Evolutionary conservation across 2,888 invertebrate species (phyloP).

Genomic region (Polydrusus pterygomalis): DNA sequence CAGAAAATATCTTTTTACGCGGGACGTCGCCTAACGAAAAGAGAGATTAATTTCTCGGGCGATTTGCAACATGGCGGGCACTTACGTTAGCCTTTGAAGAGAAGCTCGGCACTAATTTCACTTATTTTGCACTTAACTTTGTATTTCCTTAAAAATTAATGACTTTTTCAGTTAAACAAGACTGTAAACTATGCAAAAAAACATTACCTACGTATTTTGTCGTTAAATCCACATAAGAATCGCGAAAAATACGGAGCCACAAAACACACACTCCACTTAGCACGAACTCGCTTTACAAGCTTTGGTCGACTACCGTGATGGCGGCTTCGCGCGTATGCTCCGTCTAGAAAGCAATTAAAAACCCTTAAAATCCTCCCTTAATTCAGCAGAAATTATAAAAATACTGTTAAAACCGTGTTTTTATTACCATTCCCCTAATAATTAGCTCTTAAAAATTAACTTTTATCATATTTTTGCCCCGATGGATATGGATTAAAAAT

Average conservation of each 20-base stretch:
- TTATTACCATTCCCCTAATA: constrained; percentile 34
- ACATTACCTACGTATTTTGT: constrained; percentile 72
- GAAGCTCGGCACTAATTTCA: constrained; percentile 69
- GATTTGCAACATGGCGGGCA: constrained; percentile 83
- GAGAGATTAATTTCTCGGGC: constrained; percentile 69
- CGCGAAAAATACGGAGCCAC: constrained; percentile 72
- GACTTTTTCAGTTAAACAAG: constrained; percentile 33
- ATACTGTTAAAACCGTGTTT: constrained; percentile 60
- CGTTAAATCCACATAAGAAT: constrained; percentile 72
- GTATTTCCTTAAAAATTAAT: constrained; percentile 47
- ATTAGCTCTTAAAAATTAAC: constrained; percentile 16
- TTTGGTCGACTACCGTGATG: constrained; percentile 71
- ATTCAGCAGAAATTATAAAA: constrained; percentile 58
- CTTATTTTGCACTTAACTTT: constrained; percentile 56
- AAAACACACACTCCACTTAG: constrained; percentile 73
- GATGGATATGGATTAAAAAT: constrained; percentile 59
- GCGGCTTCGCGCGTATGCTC: constrained; percentile 66
- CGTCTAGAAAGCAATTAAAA: constrained; percentile 51
- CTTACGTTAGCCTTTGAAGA: constrained; percentile 69
- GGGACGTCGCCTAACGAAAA: constrained; percentile 58
- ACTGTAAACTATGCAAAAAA: constrained; percentile 53
- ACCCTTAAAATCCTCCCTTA: constrained; percentile 54
- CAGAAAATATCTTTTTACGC: constrained; percentile 61
- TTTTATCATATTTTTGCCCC: constrained; percentile 23
- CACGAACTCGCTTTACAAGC: constrained; percentile 71